A percentile compares a stretch with the other conserved stretches of the same genome.
Conservation (phyloP, 2,888 invertebrate species). For the Notodonta dromedarius region DNA sequence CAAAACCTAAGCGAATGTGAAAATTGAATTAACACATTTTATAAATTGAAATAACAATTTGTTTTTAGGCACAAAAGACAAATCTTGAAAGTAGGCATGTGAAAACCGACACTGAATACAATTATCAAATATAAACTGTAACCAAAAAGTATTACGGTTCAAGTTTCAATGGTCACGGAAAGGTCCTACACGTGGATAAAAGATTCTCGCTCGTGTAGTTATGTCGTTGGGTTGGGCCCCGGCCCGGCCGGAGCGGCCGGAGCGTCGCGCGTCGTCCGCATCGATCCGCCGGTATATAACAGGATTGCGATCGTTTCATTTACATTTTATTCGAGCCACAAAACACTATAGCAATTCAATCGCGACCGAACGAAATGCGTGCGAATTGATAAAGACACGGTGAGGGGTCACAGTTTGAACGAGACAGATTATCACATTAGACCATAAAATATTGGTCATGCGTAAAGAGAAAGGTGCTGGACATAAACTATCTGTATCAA, state of each 20-base stretch:
- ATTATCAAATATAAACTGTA: background rate
- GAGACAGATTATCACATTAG: conserved; percentile 2
- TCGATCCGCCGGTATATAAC: conserved; percentile 35
- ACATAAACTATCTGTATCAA: background rate
- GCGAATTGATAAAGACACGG: conserved; percentile 47
- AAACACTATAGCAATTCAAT: conserved; percentile 57
- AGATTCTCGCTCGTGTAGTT: background rate
- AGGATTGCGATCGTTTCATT: conserved; percentile 57
- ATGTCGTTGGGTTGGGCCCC: background rate
- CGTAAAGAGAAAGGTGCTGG: background rate
- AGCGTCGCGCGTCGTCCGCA: conserved; percentile 24
- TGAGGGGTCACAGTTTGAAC: conserved; percentile 13
- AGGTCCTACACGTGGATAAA: background rate
- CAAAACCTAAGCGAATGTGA: background rate
- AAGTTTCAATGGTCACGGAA: background rate
- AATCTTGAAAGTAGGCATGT: background rate
- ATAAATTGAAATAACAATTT: background rate
- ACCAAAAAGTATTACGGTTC: background rate
- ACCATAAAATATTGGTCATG: background rate
- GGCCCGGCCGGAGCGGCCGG: conserved; percentile 14
- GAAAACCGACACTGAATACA: background rate
- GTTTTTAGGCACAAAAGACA: conserved; percentile 1
- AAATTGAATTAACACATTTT: conserved; percentile 4
- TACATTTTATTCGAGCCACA: conserved; percentile 56
- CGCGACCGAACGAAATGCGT: conserved; percentile 43